Evolutionary conservation across 2,113 vertebrate species (phyloP), one percentile per base, ranked within the genome.

Genomic region (Prietella phreatophila): DNA sequence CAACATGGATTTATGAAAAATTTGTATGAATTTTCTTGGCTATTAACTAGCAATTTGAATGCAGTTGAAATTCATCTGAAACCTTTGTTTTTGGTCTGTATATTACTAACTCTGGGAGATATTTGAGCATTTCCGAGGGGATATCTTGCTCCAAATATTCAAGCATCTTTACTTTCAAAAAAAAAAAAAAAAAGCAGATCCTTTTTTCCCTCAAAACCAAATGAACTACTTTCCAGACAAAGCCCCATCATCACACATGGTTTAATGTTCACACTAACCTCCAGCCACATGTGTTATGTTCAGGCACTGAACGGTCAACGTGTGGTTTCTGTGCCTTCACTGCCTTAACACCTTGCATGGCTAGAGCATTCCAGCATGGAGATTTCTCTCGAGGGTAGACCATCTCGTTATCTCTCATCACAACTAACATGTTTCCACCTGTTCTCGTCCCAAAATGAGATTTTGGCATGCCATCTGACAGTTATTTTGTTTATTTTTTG

Each of bases 341-440:
- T 84, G 85, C 89, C 89, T 84, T 94, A 92, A 93, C 92, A 90
- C 85, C 89, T 93, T 92, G 89, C 94, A 90, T 90, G 91, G 86
- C 91, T 93, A 89, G 89, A 76, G 69, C 50, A 84, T 73, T 63
- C 42, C 65, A 56, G 61, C 86, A 82, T 86, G 89, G 90, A 89
- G 61, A 85, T 53, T 83, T 89, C 50, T 76, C 30, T 88, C 71
- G 36, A 76, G 86, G 88, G 90, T 94, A 94, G 92, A 94, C 86
- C 67, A 69, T 87, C 67, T 42, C 89, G 83, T 91, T 90, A 53
- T 91, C 67, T 39, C 39, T 83, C 82, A 39, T 75, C 47, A 50
- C 82, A 75, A 9, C 30, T 65, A 27, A 39, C 63, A 20, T 75
- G 15, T 73, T 73, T 73, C 53, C 65, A 10, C 73, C 79, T 27